These are phyloP conservation scores for Liparis tanakae DNA, from an alignment of 2,797 vertebrate species.

Conservation along the genomic window DNA sequence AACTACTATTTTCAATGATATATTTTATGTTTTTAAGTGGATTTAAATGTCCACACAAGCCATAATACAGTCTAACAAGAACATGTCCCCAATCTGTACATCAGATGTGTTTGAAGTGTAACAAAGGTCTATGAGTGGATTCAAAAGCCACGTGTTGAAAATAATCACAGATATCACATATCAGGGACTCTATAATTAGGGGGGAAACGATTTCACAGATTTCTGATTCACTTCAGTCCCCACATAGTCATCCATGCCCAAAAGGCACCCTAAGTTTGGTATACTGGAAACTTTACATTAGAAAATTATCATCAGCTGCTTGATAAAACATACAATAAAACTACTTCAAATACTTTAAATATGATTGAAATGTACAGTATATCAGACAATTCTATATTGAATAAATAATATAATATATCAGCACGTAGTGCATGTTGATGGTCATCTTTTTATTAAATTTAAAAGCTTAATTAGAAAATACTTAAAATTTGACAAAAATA, in stretches of 20 bases:
- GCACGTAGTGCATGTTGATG: conserved; percentile 80
- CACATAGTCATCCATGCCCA: conserved; percentile 69
- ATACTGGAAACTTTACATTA: conserved; percentile 71
- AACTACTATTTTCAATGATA: conserved; percentile 19
- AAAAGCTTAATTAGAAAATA: conserved; percentile 82
- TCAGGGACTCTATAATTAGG: conserved; percentile 40
- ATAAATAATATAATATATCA: conserved; percentile 81
- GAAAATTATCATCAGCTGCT: conserved; percentile 68
- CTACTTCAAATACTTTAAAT: conserved; percentile 78
- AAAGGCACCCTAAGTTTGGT: conserved; percentile 78
- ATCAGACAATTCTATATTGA: conserved; percentile 73
- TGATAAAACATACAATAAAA: conserved; percentile 79
- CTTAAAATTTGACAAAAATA: conserved; percentile 81
- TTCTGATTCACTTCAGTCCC: conserved; percentile 57
- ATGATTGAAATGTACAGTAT: conserved; percentile 79
- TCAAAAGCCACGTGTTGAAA: conserved; percentile 46
- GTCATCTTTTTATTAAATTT: conserved; percentile 78
- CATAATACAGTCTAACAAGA: conserved; percentile 40
- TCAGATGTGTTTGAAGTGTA: conserved; percentile 46
- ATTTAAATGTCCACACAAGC: conserved; percentile 43
- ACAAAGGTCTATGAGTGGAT: conserved; percentile 45
- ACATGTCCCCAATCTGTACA: conserved; percentile 46
- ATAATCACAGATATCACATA: conserved; percentile 54
- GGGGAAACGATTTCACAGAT: conserved; percentile 49
- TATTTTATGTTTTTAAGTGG: conserved; percentile 28